phyloP scores from a whole-genome alignment of 2,888 invertebrate species.

The Eledone cirrhosa region DNA sequence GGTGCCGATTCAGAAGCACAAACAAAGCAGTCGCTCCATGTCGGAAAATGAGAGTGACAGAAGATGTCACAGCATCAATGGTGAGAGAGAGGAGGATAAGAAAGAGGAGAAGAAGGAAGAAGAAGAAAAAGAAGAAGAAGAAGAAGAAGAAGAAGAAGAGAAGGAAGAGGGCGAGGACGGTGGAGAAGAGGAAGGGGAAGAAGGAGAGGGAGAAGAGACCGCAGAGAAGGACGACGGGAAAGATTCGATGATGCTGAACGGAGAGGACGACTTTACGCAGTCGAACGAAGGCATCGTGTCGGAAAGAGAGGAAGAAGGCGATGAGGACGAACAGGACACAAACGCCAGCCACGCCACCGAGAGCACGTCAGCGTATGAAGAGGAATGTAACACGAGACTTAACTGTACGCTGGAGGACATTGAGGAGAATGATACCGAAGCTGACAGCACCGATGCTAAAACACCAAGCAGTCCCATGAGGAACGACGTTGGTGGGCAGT shows the following conservation, averaged over 20 bases:
- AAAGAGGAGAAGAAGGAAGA: neutral
- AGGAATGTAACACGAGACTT: neutral
- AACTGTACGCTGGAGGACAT: neutral
- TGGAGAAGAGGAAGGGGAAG: neutral
- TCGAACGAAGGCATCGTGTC: neutral
- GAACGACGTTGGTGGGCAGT: neutral
- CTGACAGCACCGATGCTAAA: too few relatives aligned
- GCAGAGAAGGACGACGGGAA: neutral
- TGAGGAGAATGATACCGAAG: neutral
- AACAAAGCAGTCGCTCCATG: too few relatives aligned
- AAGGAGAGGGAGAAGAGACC: neutral
- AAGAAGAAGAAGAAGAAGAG: neutral
- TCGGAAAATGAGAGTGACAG: too few relatives aligned
- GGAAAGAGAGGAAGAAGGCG: neutral
- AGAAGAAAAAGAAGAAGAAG: too few relatives aligned
- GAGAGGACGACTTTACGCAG: neutral
- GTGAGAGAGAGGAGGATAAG: neutral
- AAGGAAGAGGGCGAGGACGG: neutral
- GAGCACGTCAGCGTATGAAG: neutral
- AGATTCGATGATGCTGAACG: neutral
- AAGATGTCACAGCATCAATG: neutral
- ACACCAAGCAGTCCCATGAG: neutral
- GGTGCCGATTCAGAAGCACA: too few relatives aligned
- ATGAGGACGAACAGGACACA: neutral
- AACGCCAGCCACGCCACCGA: neutral